These are phyloP conservation scores for Pelobates fuscus DNA, from an alignment of 2,113 vertebrate genomes.

Conservation along the genomic window DNA sequence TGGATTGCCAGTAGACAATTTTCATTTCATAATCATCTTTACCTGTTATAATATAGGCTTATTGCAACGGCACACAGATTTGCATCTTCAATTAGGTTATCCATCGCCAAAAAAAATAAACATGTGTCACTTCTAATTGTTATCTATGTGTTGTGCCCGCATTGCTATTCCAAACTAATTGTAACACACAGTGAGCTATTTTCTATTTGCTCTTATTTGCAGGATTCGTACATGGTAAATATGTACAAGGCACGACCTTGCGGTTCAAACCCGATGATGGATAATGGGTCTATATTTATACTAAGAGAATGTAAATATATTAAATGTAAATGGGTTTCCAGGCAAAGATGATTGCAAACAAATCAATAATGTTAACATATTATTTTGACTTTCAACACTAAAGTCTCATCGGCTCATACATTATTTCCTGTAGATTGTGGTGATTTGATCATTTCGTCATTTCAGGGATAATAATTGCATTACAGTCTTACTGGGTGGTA, in stretches of 20 bases:
- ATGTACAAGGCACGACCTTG: slow-evolving; percentile 5
- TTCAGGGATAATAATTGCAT: no score
- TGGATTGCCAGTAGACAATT: slow-evolving; percentile 7
- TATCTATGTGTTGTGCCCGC: background rate
- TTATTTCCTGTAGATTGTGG: no score
- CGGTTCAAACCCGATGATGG: background rate
- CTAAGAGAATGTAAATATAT: background rate
- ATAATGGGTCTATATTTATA: background rate
- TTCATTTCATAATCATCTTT: slow-evolving; percentile 27
- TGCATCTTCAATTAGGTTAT: slow-evolving; percentile 34
- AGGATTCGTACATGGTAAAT: background rate
- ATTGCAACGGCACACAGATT: background rate
- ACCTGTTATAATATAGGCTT: slow-evolving; percentile 10
- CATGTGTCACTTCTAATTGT: slow-evolving; percentile 18
- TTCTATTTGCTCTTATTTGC: no score
- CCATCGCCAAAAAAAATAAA: slow-evolving; percentile 16
- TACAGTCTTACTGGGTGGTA: no score
- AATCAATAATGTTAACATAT: no score
- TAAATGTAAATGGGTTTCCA: background rate
- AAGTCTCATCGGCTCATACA: no score
- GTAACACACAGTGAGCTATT: background rate
- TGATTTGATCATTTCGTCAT: no score
- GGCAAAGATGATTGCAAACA: no score
- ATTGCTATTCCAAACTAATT: background rate
- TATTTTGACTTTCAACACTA: no score